Evolutionary conservation across 2,797 vertebrate genomes (phyloP).

Genomic region (Cirrhinus mrigala): DNA sequence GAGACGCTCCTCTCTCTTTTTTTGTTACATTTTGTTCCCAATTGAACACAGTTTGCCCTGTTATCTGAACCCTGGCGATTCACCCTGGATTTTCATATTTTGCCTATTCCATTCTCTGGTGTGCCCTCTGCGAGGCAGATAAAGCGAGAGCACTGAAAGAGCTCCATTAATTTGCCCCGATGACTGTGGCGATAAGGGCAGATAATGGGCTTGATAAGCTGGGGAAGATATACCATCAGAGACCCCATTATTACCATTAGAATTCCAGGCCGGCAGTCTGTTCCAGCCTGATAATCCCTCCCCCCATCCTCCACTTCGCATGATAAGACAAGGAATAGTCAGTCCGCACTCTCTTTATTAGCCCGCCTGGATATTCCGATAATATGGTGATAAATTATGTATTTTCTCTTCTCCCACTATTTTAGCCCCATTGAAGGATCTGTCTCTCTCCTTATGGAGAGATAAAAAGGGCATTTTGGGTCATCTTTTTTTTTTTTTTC

Average conservation of each 20-base stretch:
- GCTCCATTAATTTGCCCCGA: slow-evolving; percentile 95
- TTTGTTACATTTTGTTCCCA: slow-evolving; percentile 70
- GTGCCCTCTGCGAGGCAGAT: slow-evolving; percentile 87
- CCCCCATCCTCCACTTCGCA: slow-evolving; percentile 82
- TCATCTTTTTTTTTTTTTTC: slow-evolving; percentile 44
- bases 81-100: slow-evolving; percentile 95
- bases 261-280: slow-evolving; percentile 92
- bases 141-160: slow-evolving; percentile 90
- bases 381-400: slow-evolving; percentile 93
- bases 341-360: slow-evolving; percentile 91
- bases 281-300: slow-evolving; percentile 89
- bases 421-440: slow-evolving; percentile 41
- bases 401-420: slow-evolving; percentile 75
- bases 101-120: slow-evolving; percentile 90
- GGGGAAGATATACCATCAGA: slow-evolving; percentile 91
- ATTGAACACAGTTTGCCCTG: slow-evolving; percentile 81
- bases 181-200: slow-evolving; percentile 90
- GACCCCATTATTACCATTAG: slow-evolving; percentile 94
- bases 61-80: slow-evolving; percentile 89
- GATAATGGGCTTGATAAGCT: slow-evolving; percentile 91
- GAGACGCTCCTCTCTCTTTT: slow-evolving; percentile 1
- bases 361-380: slow-evolving; percentile 92
- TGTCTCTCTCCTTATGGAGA: slow-evolving; percentile 41
- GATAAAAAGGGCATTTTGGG: slow-evolving; percentile 55
- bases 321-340: slow-evolving; percentile 94